Conservation (phyloP, 2,888 invertebrate species). For the Chorisops tibialis region DNA sequence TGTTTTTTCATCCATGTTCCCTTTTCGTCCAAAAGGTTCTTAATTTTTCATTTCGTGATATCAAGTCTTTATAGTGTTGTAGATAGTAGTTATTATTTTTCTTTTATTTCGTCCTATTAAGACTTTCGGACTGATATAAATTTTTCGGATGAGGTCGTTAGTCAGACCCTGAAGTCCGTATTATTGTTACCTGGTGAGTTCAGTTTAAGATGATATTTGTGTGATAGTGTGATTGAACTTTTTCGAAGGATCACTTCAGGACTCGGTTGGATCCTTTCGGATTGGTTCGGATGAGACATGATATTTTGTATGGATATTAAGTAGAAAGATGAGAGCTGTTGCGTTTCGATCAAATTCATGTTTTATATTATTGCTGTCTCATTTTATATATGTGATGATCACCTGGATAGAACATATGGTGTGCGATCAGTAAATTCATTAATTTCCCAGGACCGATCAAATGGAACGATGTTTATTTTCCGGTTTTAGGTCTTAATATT, state of each 20-base stretch:
- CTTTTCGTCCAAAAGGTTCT: too few relatives aligned
- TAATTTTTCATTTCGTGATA: too few relatives aligned
- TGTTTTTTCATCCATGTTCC: too few relatives aligned
- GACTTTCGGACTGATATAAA: neutral
- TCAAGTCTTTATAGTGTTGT: too few relatives aligned
- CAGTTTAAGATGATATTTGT: neutral
- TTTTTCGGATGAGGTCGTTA: slow-evolving; percentile 5
- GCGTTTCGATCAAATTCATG: slow-evolving; percentile 1
- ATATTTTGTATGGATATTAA: slow-evolving; percentile 14
- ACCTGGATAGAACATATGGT: slow-evolving; percentile 5
- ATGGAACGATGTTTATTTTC: neutral
- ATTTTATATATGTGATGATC: neutral
- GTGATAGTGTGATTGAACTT: slow-evolving; percentile 20
- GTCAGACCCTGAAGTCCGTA: neutral
- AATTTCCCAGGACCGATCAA: slow-evolving; percentile 9
- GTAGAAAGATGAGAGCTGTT: neutral
- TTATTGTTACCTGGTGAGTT: slow-evolving; percentile 4
- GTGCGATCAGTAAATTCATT: slow-evolving; percentile 5
- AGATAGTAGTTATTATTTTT: too few relatives aligned
- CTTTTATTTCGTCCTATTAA: neutral
- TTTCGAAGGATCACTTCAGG: slow-evolving; percentile 1
- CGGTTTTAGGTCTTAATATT: neutral
- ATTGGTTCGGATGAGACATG: neutral
- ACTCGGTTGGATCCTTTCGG: neutral
- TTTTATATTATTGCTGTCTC: neutral